A percentile compares a stretch with the other conserved stretches of the same genome.
phyloP scores from a whole-genome alignment of 2,113 vertebrate species.

The Tragelaphus imberbis region DNA sequence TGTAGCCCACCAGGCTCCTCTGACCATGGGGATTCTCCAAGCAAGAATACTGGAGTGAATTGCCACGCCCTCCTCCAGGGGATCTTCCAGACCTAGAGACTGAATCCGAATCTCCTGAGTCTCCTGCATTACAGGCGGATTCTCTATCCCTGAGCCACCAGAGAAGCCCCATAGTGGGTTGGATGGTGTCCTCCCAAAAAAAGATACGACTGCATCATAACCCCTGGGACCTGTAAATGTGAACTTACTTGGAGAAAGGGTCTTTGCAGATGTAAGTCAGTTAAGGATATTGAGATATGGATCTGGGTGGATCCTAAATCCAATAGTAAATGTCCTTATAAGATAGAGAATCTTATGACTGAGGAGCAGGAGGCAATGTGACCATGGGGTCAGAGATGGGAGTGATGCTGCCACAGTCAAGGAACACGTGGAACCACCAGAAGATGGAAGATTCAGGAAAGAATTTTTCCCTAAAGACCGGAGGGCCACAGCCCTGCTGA shows the following conservation, averaged over 20 bases:
- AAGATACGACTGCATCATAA: not conserved
- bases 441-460: not conserved
- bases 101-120: not conserved
- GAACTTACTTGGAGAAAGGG: not conserved
- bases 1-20: not conserved
- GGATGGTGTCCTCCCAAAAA: not conserved
- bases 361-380: not conserved
- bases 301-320: not conserved
- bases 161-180: not conserved
- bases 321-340: not conserved
- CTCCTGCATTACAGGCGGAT: not conserved
- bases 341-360: not conserved
- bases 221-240: not conserved
- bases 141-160: not conserved
- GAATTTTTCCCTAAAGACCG: not conserved
- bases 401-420: not conserved
- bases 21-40: not conserved
- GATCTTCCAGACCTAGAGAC: not conserved
- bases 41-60: not conserved
- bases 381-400: not conserved
- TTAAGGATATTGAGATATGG: not conserved
- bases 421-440: not conserved
- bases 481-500: not conserved
- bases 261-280: not conserved
- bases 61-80: not conserved